Base-by-base conservation (phyloP, 2,113 vertebrate genomes). In the Chaenocephalus aceratus region DNA sequence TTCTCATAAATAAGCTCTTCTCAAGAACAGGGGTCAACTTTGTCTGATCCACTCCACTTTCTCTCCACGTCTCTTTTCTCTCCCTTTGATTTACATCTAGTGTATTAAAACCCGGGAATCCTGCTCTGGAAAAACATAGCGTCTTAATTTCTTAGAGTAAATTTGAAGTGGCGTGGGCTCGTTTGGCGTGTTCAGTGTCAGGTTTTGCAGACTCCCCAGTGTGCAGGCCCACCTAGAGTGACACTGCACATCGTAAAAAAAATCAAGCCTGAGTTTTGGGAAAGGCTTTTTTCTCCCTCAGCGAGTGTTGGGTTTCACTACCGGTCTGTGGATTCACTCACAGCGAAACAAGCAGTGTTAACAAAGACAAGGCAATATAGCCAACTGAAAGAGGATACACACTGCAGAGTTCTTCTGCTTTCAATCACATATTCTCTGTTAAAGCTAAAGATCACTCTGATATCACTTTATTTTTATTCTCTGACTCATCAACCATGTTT, bases 171-270 rank as follows among this genome's bases (percentile, higher is more conserved):
- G 74, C 46, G 51, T 10, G 66, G 87, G 84, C 69, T 83, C 72
- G 6, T 83, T 91, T 72, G 84, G 65, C 59, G 64, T 89, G 90
- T 90, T 91, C 86, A 89, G 86, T 93, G 89, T 93, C 89, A 77
- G 88, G 83, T 91, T 91, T 73, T 88, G 86, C 88, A 85, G 91
- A 91, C 86, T 92, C 89, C 91, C 91, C 89, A 84, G 82, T 6
- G 90, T 79, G 91, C 65, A 14, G 89, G 90, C 90, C 92, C 93
- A 93, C 93, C 92, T 91, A 93, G 88, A 82, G 88, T 86, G 91
- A 91, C 88, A 86, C 82, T 86, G 86, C 91, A 89, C 90, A 91
- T 93, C 90, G 75, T 94, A 91, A 93, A 94, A 41, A 78, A 89
- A 89, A 89, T 92, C 88, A 79, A 86, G 82, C 70, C 58, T 0